These are phyloP conservation scores for Diploptera punctata DNA, from an alignment of 2,888 invertebrate species.

Conservation along the genomic window DNA sequence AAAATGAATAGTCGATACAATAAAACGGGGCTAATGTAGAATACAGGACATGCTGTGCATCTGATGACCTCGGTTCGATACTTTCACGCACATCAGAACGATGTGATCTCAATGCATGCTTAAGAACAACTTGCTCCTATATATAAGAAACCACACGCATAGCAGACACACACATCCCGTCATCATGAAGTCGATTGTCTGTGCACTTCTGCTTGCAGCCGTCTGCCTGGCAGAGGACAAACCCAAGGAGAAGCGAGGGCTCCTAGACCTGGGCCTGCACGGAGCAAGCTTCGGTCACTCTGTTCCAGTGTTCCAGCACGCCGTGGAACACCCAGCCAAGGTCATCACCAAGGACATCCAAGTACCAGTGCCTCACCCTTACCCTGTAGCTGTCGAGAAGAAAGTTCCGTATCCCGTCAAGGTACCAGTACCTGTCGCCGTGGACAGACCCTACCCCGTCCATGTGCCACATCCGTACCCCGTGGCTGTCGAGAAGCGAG, in stretches of 20 bases:
- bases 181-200: too few species aligned
- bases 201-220: neutral
- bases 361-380: conserved; percentile 47
- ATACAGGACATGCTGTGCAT: too few species aligned
- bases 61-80: too few species aligned
- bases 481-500: conserved; percentile 46
- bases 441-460: conserved; percentile 51
- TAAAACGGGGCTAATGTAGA: too few species aligned
- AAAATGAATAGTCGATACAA: too few species aligned
- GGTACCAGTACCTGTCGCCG: conserved; percentile 59
- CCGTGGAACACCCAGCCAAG: neutral
- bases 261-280: neutral
- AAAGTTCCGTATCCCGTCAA: conserved; percentile 51
- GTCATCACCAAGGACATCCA: conserved; percentile 32
- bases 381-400: conserved; percentile 47
- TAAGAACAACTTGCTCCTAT: too few species aligned
- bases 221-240: neutral
- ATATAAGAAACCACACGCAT: too few species aligned
- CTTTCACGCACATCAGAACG: too few species aligned
- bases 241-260: conserved; percentile 1
- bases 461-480: conserved; percentile 64
- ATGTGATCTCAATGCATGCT: too few species aligned
- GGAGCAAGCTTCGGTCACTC: neutral
- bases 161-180: too few species aligned
- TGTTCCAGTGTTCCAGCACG: neutral